Base-by-base conservation (phyloP, 2,888 invertebrate genomes). In the Phlogophora meticulosa region DNA sequence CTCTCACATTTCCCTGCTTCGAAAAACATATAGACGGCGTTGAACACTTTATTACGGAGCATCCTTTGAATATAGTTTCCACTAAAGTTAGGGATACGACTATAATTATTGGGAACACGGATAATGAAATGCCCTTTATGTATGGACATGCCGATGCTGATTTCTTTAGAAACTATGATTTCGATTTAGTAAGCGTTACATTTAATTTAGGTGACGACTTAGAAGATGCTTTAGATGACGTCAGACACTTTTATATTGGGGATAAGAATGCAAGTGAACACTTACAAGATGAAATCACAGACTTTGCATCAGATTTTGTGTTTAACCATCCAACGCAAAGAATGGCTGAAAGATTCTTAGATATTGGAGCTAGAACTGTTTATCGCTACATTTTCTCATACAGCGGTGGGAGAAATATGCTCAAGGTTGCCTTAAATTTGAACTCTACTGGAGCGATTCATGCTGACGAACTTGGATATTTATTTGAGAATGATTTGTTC, bases 381-480 rank as follows among this genome's bases (percentile, higher is more conserved):
- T 78, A 75, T 5, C 17, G 71, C 10, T 78, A 78, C 28, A 17
- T 78, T 13, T 78, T 78, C 17, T 74, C 74, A 7, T 74, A 78
- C 22, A 62, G 48, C 17, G 78, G 71, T n/a, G 40, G 9, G 0
- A 65, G 71, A 46, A 72, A 72, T 52, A 32, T 38, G 0, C 0
- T 67, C 9, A 72, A 59, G 4, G 7, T 10, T 0, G 0, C 1
- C 1, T n/a, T 7, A 0, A 72, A 72, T 9, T 22, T 66, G 24
- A 63, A 69, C 57, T 4, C n/a, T 9, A 57, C 61, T 0, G 76
- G 71, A 40, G 80, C 78, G 28, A 22, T 65, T 15, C 82, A 79
- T 63, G 57, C 36, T 56, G 83, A 79, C n/a, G 83, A 82, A 43
- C 28, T 81, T 1, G 76, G 69, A 11, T 80, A 82, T 61, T 45